phyloP scores from a whole-genome alignment of 1,140 invertebrate species.

The Centruroides sculpturatus region DNA sequence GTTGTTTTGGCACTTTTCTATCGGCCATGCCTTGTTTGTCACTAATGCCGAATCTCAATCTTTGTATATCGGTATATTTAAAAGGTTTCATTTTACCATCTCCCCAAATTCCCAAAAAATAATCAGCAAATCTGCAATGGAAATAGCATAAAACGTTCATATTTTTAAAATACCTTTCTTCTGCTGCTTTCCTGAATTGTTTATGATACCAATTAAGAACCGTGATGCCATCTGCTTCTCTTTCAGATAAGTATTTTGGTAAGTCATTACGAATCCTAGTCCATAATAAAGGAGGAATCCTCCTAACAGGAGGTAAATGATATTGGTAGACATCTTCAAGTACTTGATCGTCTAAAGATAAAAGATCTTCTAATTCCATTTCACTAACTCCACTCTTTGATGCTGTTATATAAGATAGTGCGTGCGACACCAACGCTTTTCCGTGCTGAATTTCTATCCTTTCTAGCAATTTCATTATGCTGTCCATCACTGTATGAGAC shows the following conservation, averaged over 20 bases:
- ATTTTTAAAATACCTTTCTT: slow-evolving; percentile 92
- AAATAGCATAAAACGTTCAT: slow-evolving; percentile 92
- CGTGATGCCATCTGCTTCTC: slow-evolving; percentile 91
- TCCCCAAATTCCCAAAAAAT: slow-evolving; percentile 91
- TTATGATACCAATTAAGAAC: slow-evolving; percentile 97
- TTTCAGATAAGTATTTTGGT: slow-evolving; percentile 86
- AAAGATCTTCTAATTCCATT: slow-evolving; percentile 84
- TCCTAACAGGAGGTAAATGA: slow-evolving; percentile 82
- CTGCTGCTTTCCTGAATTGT: slow-evolving; percentile 85
- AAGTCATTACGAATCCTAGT: slow-evolving; percentile 88
- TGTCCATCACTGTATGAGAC: slow-evolving; percentile 90
- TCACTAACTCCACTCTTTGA: slow-evolving; percentile 75
- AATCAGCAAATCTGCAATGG: slow-evolving; percentile 94
- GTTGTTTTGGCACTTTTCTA: slow-evolving; percentile 88
- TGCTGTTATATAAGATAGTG: slow-evolving; percentile 85
- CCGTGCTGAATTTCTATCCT: slow-evolving; percentile 83
- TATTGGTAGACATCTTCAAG: slow-evolving; percentile 98
- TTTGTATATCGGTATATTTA: slow-evolving; percentile 91
- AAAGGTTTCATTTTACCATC: slow-evolving; percentile 87
- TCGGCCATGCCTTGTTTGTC: slow-evolving; percentile 88
- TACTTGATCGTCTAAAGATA: slow-evolving; percentile 80
- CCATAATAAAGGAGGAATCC: slow-evolving; percentile 91
- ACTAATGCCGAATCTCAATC: slow-evolving; percentile 49
- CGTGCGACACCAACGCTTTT: slow-evolving; percentile 79
- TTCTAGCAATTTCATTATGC: slow-evolving; percentile 92